phyloP scores from a whole-genome alignment of 1,140 invertebrate species.

The Drosophila truncata region DNA sequence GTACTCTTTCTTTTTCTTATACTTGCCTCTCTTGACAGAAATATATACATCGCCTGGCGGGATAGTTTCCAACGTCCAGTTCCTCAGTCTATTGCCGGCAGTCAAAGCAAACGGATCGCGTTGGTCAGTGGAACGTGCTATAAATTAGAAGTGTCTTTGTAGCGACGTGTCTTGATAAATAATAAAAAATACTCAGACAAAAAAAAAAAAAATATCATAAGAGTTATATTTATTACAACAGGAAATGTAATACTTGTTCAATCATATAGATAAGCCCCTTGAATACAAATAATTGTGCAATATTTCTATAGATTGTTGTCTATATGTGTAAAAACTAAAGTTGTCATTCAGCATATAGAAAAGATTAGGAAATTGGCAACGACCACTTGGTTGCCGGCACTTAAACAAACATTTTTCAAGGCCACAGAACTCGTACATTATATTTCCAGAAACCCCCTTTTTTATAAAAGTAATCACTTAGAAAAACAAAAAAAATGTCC shows the following conservation, averaged over 20 bases:
- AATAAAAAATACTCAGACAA: neutral
- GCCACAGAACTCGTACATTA: neutral
- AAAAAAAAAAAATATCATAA: neutral
- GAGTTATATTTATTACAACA: neutral
- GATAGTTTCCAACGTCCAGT: neutral
- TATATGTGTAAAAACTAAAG: neutral
- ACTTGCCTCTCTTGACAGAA: neutral
- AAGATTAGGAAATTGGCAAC: conserved; percentile 20
- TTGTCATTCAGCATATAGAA: conserved; percentile 2
- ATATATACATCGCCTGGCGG: neutral
- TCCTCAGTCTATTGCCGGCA: conserved; percentile 25
- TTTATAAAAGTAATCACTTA: neutral
- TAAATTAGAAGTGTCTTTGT: neutral
- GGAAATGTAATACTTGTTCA: neutral
- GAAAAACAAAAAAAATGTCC: conserved; percentile 10
- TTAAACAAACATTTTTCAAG: conserved; percentile 15
- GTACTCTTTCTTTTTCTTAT: neutral
- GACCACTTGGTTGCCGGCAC: neutral
- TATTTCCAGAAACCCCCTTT: neutral
- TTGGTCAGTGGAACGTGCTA: neutral
- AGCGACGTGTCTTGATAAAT: neutral
- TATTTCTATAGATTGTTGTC: neutral
- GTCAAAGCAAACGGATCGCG: conserved; percentile 15
- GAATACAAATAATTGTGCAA: neutral
- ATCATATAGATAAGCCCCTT: neutral